Evolutionary conservation across 2,113 vertebrate species (phyloP).

Genomic region (Dolichallabes microphthalmus): DNA sequence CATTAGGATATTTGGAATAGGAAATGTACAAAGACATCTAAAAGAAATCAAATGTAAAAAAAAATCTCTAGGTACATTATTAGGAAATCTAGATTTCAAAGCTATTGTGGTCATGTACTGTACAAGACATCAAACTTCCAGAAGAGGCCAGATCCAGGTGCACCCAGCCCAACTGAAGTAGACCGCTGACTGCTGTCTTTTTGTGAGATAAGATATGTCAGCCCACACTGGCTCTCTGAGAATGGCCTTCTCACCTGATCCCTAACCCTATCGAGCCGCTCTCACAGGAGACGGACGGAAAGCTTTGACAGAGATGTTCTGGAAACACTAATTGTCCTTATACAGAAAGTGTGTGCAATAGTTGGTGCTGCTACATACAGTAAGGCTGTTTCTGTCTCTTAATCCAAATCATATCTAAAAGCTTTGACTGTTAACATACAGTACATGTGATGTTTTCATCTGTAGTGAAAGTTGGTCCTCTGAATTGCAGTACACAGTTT

Average conservation of each 20-base stretch:
- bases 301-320: not conserved
- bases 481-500: not conserved
- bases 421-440: not conserved
- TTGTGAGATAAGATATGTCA: not conserved
- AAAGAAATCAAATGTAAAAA: not conserved
- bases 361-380: not conserved
- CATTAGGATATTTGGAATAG: not conserved
- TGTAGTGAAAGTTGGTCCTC: not conserved
- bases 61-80: not conserved
- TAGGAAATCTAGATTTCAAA: not conserved
- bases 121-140: not conserved
- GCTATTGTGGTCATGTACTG: not conserved
- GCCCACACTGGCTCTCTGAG: not conserved
- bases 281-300: not conserved
- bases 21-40: not conserved
- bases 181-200: not conserved
- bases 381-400: not conserved
- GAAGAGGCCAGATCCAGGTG: constrained; percentile 2
- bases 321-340: not conserved
- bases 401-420: not conserved
- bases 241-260: not conserved
- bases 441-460: not conserved
- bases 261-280: not conserved
- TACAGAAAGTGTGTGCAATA: too few species aligned
- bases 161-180: not conserved